phyloP scores from a whole-genome alignment of 2,888 invertebrate species.

The Pseudoips prasinana region DNA sequence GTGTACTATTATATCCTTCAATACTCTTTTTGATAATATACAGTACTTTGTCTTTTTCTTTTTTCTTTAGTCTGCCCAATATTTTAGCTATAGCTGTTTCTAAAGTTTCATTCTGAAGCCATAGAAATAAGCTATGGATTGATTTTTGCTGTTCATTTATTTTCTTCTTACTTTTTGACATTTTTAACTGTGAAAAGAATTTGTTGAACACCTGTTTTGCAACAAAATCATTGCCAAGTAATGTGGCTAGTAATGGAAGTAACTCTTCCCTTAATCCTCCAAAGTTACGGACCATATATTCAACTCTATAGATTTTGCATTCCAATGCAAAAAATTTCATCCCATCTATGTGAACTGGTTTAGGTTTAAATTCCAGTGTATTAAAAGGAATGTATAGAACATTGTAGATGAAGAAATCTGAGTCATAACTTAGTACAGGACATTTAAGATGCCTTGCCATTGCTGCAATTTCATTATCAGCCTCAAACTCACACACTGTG shows the following conservation, averaged over 20 bases:
- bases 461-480: slow-evolving; percentile 93
- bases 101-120: slow-evolving; percentile 87
- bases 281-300: slow-evolving; percentile 85
- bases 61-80: slow-evolving; percentile 82
- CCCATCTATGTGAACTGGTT: slow-evolving; percentile 42
- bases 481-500: slow-evolving; percentile 92
- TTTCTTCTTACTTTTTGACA: slow-evolving; percentile 77
- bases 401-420: slow-evolving; percentile 96
- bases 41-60: slow-evolving; percentile 76
- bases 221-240: slow-evolving; percentile 96
- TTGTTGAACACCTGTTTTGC: slow-evolving; percentile 84
- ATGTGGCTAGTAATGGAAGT: slow-evolving; percentile 89
- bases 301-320: slow-evolving; percentile 88
- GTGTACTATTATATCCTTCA: slow-evolving; percentile 83
- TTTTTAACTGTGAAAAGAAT: slow-evolving; percentile 85
- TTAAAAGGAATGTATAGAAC: slow-evolving; percentile 90
- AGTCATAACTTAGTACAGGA: slow-evolving; percentile 95
- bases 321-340: slow-evolving; percentile 68
- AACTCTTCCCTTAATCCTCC: slow-evolving; percentile 85
- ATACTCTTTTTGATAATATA: slow-evolving; percentile 83
- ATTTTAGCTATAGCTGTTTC: slow-evolving; percentile 87
- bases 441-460: slow-evolving; percentile 89
- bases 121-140: slow-evolving; percentile 87
- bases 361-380: slow-evolving; percentile 81
- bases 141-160: slow-evolving; percentile 85